phyloP scores from a whole-genome alignment of 2,888 invertebrate genomes.

The Heliconius charithonia region DNA sequence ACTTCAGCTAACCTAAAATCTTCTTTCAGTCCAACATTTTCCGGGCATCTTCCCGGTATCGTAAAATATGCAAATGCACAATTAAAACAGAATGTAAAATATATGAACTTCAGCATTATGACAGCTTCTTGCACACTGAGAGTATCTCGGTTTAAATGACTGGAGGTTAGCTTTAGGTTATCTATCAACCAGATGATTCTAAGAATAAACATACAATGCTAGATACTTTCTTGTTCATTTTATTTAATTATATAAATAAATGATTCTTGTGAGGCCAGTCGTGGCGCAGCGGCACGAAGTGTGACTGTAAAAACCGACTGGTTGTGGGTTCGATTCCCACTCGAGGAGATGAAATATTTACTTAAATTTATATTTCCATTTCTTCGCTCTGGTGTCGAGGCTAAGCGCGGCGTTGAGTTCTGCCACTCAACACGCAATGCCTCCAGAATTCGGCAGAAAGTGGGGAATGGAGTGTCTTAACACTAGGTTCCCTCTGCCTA shows the following conservation, averaged over 20 bases:
- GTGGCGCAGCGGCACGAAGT: too few relatives aligned
- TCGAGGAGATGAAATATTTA: too few relatives aligned
- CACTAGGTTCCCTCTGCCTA: too few relatives aligned
- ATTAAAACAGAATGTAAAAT: constrained; percentile 52
- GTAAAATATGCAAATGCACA: constrained; percentile 66
- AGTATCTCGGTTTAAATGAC: neutral
- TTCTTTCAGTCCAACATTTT: constrained; percentile 62
- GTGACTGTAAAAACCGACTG: too few relatives aligned
- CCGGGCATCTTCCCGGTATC: constrained; percentile 68
- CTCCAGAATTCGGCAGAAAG: too few relatives aligned
- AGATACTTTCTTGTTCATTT: neutral
- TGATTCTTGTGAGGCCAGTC: too few relatives aligned
- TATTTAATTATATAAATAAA: neutral
- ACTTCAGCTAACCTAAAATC: constrained; percentile 68
- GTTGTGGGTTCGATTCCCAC: too few relatives aligned
- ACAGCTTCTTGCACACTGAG: constrained; percentile 30
- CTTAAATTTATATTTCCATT: too few relatives aligned
- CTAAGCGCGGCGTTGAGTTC: too few relatives aligned
- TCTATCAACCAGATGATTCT: constrained; percentile 40
- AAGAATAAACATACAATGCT: constrained; percentile 38
- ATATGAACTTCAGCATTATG: constrained; percentile 58
- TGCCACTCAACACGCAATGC: too few relatives aligned
- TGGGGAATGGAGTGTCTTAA: too few relatives aligned
- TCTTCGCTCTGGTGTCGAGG: too few relatives aligned
- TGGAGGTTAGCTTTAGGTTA: constrained; percentile 48